Base-by-base conservation (phyloP, 2,888 invertebrate genomes). In the Diarsia mendica region DNA sequence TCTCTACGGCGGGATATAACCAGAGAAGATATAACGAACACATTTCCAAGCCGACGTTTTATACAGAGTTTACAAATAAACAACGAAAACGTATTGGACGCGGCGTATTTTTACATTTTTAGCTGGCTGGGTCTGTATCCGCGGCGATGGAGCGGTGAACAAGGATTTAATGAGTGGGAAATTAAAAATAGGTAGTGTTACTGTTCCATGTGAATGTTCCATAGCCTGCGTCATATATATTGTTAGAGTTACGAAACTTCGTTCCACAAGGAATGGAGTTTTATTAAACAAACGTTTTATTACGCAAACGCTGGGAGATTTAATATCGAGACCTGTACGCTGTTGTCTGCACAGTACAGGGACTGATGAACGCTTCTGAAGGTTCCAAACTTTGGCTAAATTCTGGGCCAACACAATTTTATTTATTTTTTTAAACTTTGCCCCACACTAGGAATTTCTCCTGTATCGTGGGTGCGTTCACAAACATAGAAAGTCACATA, bases 1-100 rank as follows among this genome's bases (percentile, higher is more conserved):
- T 91, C 90, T 90, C 90, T 88, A 85, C 77, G 85, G 87, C 72
- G 55, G 78, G 80, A 86, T 89, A 91, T 90, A 91, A 87, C 88
- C 73, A 82, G 79, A 76, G 82, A 77, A 72, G 82, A 78, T 85
- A 86, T 85, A 88, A 85, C 80, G 82, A 85, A 87, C 87, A 90
- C 88, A 89, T 90, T 90, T 89, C 82, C 83, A 78, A 87, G 79
- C 79, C 71, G 63, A 72, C 71, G 79, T 78, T 79, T 69, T 78
- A 75, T 71, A 79, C 69, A 77, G 73, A 86, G 83, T 84, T 86
- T 86, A 80, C 72, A 80, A 89, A 88, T 89, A 89, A 89, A 89
- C 81, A 87, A 87, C 79, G 69, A 48, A 71, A 77, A 79, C 79
- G 84, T 89, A 85, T 81, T 77, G 72, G 48, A 71, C 18, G 63